Evolutionary conservation across 2,113 vertebrate genomes (phyloP).

Genomic region (Chlorodrepanis virens): DNA sequence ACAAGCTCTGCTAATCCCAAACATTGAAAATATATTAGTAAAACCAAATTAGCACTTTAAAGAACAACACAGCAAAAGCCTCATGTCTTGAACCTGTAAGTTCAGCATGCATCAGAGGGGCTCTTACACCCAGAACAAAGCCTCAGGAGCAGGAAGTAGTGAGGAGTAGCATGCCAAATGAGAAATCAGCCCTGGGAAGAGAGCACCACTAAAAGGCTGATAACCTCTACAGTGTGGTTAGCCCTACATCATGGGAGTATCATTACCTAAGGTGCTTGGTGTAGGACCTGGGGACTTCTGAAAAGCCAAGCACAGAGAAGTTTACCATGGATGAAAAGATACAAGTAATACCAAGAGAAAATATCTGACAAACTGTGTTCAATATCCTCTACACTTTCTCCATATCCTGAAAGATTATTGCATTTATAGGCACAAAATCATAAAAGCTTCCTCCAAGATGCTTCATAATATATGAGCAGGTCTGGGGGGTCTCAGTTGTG

Average conservation of each 20-base stretch:
- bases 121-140: neutral
- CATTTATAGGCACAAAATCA: neutral
- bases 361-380: neutral
- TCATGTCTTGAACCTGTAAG: neutral
- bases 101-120: neutral
- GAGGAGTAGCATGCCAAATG: neutral
- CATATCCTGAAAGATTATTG: neutral
- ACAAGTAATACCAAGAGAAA: neutral
- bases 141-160: neutral
- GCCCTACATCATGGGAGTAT: neutral
- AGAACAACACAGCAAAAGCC: neutral
- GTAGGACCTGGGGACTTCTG: neutral
- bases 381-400: neutral
- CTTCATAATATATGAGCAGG: conserved; percentile 28
- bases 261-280: neutral
- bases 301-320: neutral
- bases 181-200: neutral
- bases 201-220: neutral
- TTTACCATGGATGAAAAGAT: neutral
- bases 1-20: conserved; percentile 32
- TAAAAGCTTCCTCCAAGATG: conserved; percentile 18
- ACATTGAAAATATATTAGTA: neutral
- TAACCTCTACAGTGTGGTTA: neutral
- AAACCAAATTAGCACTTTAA: conserved; percentile 1
- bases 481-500: conserved; percentile 25